Conservation (phyloP, 2,797 vertebrate species). For the Heterohyrax brucei region DNA sequence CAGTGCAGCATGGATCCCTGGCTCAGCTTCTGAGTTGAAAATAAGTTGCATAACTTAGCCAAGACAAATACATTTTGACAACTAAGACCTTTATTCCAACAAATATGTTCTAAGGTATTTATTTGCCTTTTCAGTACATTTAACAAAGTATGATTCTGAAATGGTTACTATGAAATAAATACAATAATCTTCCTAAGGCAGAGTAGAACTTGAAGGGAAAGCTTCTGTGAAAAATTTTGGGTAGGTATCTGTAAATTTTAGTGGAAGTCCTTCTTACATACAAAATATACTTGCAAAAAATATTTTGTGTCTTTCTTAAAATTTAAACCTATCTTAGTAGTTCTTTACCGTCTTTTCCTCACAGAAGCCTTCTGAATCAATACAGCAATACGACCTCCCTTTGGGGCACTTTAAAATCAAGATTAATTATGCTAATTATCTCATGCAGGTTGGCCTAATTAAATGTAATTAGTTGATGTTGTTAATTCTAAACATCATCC, state of each 20-base stretch:
- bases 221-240: not conserved
- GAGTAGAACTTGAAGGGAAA: not conserved
- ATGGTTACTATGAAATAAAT: conserved; percentile 41
- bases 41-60: not conserved
- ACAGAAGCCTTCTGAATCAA: not conserved
- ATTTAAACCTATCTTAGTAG: not conserved
- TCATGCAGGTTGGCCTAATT: conserved; percentile 73
- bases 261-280: not conserved
- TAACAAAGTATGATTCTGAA: not conserved
- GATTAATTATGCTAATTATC: conserved; percentile 74
- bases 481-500: conserved; percentile 73
- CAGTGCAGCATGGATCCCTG: not conserved
- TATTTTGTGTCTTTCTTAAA: conserved; percentile 8
- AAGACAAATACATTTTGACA: conserved; percentile 17
- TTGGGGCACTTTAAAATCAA: conserved; percentile 62
- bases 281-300: not conserved
- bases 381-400: not conserved
- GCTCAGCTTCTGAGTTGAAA: not conserved
- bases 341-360: not conserved
- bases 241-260: not conserved
- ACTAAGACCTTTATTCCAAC: conserved; percentile 2
- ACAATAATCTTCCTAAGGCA: not conserved
- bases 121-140: conserved; percentile 26
- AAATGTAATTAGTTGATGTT: conserved; percentile 73
- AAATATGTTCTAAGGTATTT: conserved; percentile 71